A percentile compares a stretch with the other conserved stretches of the same genome.
These are phyloP conservation scores for Lethenteron camtschaticum DNA, from an alignment of 2,113 vertebrate genomes.

Conservation along the genomic window DNA sequence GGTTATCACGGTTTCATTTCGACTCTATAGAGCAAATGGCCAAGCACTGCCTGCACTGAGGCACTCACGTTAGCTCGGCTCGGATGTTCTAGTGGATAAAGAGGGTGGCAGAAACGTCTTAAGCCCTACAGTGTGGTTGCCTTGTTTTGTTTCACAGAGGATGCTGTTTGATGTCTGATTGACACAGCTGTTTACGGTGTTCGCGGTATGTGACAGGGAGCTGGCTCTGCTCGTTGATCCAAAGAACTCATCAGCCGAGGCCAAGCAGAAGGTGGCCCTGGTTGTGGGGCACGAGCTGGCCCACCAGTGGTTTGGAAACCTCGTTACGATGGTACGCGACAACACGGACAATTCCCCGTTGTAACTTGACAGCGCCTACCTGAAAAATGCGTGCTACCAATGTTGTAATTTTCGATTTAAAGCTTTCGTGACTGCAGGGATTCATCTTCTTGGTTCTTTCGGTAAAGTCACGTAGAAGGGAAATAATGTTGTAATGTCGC, in stretches of 20 bases:
- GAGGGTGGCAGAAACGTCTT: no score
- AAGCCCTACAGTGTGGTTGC: no score
- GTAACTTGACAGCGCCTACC: no score
- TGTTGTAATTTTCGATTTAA: neutral
- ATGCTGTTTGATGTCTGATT: no score
- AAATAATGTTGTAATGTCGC: neutral
- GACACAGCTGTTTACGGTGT: no score
- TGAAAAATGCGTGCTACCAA: neutral
- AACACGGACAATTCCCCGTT: no score
- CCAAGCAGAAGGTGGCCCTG: neutral
- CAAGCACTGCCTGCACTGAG: no score
- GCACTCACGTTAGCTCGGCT: no score
- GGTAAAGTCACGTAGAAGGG: neutral
- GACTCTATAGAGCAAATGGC: no score
- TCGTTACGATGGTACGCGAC: constrained; percentile 7
- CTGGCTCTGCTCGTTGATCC: constrained; percentile 3
- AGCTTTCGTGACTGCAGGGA: neutral
- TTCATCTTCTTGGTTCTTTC: neutral
- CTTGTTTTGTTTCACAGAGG: no score
- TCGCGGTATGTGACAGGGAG: neutral
- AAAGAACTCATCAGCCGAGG: constrained; percentile 4
- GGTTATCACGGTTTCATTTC: no score
- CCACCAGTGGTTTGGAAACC: constrained; percentile 3
- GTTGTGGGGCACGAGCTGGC: constrained; percentile 3
- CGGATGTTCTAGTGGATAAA: no score